Percentiles rank a stretch among this genome's conserved stretches.
Evolutionary conservation across 2,113 vertebrate genomes (phyloP).

Genomic region (Conger conger): DNA sequence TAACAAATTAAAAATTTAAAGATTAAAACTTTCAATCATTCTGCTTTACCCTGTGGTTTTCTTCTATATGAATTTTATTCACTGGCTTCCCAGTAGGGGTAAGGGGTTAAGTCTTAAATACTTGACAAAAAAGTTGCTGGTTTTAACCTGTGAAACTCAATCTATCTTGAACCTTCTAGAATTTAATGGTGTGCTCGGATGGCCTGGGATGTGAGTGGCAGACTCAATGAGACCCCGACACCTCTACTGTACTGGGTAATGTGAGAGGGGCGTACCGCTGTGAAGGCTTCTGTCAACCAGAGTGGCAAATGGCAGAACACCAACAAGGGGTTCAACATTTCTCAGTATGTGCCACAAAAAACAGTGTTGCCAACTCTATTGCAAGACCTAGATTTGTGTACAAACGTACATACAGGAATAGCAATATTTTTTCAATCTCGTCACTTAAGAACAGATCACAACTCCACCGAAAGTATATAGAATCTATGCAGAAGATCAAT

Average conservation of each 20-base stretch:
- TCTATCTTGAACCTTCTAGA: slow-evolving; percentile 9
- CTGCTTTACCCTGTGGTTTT: not conserved
- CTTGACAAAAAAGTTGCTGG: not conserved
- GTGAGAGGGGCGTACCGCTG: not conserved
- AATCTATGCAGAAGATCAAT: not conserved
- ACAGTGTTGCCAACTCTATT: not conserved
- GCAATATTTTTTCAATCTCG: too few species aligned
- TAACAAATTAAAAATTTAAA: not conserved
- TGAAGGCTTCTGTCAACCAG: not conserved
- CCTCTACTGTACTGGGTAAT: not conserved
- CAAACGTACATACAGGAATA: not conserved
- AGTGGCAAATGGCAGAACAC: not conserved
- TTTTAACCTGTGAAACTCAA: slow-evolving; percentile 3
- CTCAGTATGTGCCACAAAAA: not conserved
- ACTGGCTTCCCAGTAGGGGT: not conserved
- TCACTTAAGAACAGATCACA: not conserved
- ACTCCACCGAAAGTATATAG: not conserved
- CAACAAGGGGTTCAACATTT: not conserved
- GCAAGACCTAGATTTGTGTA: not conserved
- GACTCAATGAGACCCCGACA: not conserved
- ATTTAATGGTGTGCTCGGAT: not conserved
- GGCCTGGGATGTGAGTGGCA: not conserved
- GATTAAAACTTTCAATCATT: not conserved
- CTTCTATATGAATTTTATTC: not conserved
- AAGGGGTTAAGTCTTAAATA: slow-evolving; percentile 7